Conservation (phyloP, 1,140 invertebrate species). For the Drosophila bipectinata region DNA sequence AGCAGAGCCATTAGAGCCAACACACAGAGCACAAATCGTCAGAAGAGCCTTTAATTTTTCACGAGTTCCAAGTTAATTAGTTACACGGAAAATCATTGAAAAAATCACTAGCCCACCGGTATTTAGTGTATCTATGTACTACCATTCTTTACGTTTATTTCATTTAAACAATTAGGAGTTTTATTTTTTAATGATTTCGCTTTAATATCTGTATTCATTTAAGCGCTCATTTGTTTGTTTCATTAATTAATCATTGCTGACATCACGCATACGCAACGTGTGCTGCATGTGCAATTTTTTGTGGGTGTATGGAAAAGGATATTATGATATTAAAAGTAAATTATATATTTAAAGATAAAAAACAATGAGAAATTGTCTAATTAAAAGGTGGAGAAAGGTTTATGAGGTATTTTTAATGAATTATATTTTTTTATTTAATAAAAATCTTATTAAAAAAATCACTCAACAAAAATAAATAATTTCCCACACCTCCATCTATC, state of each 20-base stretch:
- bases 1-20: slow-evolving; percentile 38
- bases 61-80: slow-evolving; percentile 20
- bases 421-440: no score
- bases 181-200: slow-evolving; percentile 53
- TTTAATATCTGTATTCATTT: slow-evolving; percentile 15
- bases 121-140: background rate
- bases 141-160: background rate
- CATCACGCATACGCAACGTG: slow-evolving; percentile 67
- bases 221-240: slow-evolving; percentile 34
- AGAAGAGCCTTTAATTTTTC: slow-evolving; percentile 13
- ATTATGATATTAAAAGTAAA: no score
- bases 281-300: slow-evolving; percentile 42
- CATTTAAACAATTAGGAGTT: slow-evolving; percentile 53
- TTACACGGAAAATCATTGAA: background rate
- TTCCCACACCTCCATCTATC: background rate
- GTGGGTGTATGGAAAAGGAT: background rate
- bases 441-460: background rate
- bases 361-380: no score
- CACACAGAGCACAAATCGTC: background rate
- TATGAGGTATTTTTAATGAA: no score
- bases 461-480: background rate
- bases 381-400: no score
- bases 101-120: slow-evolving; percentile 2
- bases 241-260: slow-evolving; percentile 74
- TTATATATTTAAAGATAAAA: background rate